A percentile compares a stretch with the other conserved stretches of the same genome.
phyloP scores from a whole-genome alignment of 2,888 invertebrate genomes.

The Stomorhina lunata region DNA sequence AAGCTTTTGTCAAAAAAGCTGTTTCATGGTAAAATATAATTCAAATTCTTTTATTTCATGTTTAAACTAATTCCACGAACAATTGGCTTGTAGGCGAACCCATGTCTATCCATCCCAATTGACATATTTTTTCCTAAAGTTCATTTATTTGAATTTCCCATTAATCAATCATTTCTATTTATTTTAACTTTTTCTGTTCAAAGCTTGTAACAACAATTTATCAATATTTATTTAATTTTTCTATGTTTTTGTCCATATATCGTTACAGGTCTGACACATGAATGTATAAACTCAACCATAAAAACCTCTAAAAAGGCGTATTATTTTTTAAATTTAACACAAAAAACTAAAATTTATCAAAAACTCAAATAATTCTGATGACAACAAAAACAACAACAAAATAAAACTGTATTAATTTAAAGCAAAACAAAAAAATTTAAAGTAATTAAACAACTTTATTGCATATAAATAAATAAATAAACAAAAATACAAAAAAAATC shows the following conservation, averaged over 20 bases:
- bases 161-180: neutral
- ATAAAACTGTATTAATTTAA: slow-evolving; percentile 61
- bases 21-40: too few relatives aligned
- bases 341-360: slow-evolving; percentile 64
- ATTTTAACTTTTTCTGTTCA: neutral
- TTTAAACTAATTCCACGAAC: too few relatives aligned
- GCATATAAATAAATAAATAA: slow-evolving; percentile 36
- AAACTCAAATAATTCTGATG: slow-evolving; percentile 15
- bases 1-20: too few relatives aligned
- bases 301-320: slow-evolving; percentile 67
- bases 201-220: neutral
- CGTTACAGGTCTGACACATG: slow-evolving; percentile 69
- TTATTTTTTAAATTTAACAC: slow-evolving; percentile 62
- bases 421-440: slow-evolving; percentile 24
- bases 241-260: neutral
- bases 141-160: neutral
- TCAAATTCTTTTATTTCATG: too few relatives aligned
- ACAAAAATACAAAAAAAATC: slow-evolving; percentile 35
- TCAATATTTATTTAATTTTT: neutral
- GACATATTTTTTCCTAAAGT: neutral
- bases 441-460: slow-evolving; percentile 33
- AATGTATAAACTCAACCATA: slow-evolving; percentile 64
- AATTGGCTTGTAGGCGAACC: too few relatives aligned
- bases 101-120: too few relatives aligned
- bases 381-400: slow-evolving; percentile 21